Base-by-base conservation (phyloP, 2,113 vertebrate species). In the Murina feae region DNA sequence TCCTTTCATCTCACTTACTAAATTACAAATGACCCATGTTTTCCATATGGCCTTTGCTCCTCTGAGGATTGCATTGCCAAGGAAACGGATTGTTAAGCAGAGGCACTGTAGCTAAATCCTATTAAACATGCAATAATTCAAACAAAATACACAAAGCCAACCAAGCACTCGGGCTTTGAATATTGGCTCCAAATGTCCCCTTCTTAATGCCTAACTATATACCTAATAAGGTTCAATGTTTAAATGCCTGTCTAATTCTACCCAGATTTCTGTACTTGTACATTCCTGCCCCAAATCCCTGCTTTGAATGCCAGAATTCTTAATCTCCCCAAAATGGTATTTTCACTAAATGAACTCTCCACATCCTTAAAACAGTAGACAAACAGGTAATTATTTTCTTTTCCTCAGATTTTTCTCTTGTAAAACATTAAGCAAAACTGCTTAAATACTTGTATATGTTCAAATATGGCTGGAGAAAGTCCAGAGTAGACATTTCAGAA, bases 281-380 rank as follows among this genome's bases (percentile, higher is more conserved):
- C 92, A 94, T 92, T 96, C 97, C 86, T 97, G 95, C 82, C 93
- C 69, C 82, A 97, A 96, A 97, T 97, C 92, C 92, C 90, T 89
- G 74, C 63, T 84, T 79, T 65, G 86, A 93, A 86, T 86, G 85
- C 88, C 94, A 94, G 44, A 79, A 90, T 86, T 93, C 95, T 97
- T 96, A 97, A 97, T 86, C 90, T 97, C 86, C 32, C 66, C 68
- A 85, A 92, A 96, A 92, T 92, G 95, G 92, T 86, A 96, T 96
- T 97, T 97, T 96, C 69, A 37, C 92, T 76, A 86, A 95, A 96
- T 90, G 89, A 96, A 82, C 68, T 88, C 83, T 91, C 68, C 74
- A 86, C 88, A 51, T 20, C 74, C 44, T 92, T 92, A 69, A 80
- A 93, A 93, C 78, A 75, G 79, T 30, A 96, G 32, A 81, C 69